A percentile compares a stretch with the other conserved stretches of the same genome.
Evolutionary conservation across 2,113 vertebrate species (phyloP).

Genomic region (Cochlearius cochlearius): DNA sequence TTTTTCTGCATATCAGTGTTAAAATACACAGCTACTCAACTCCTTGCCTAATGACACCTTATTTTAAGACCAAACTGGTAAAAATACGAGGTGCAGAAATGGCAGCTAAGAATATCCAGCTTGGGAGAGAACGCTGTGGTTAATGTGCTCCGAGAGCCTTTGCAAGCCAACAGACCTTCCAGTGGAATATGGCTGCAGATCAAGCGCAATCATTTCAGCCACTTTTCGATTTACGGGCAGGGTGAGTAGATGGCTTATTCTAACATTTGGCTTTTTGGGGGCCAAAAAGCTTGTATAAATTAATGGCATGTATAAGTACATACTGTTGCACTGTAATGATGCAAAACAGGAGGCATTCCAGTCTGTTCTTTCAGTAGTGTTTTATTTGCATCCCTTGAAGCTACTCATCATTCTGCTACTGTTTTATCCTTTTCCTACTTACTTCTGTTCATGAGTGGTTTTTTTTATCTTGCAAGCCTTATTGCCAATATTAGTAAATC

Average conservation of each 20-base stretch:
- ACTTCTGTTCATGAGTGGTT: neutral
- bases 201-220: neutral
- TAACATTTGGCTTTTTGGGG: neutral
- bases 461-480: neutral
- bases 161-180: slow-evolving; percentile 18
- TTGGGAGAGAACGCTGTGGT: neutral
- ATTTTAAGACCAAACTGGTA: neutral
- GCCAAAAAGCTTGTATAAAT: slow-evolving; percentile 37
- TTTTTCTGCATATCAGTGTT: neutral
- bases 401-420: neutral
- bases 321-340: neutral
- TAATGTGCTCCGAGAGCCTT: neutral
- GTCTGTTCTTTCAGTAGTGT: neutral
- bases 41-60: neutral
- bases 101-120: neutral
- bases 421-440: neutral
- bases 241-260: neutral
- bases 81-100: slow-evolving; percentile 8
- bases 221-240: neutral
- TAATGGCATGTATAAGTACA: slow-evolving; percentile 8
- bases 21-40: neutral
- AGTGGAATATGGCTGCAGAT: slow-evolving; percentile 36
- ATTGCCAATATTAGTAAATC: neutral
- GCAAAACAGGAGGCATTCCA: slow-evolving; percentile 24
- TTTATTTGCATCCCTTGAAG: neutral